A percentile compares a stretch with the other conserved stretches of the same genome.
Evolutionary conservation across 2,113 vertebrate genomes (phyloP).

Genomic region (Laticauda colubrina): DNA sequence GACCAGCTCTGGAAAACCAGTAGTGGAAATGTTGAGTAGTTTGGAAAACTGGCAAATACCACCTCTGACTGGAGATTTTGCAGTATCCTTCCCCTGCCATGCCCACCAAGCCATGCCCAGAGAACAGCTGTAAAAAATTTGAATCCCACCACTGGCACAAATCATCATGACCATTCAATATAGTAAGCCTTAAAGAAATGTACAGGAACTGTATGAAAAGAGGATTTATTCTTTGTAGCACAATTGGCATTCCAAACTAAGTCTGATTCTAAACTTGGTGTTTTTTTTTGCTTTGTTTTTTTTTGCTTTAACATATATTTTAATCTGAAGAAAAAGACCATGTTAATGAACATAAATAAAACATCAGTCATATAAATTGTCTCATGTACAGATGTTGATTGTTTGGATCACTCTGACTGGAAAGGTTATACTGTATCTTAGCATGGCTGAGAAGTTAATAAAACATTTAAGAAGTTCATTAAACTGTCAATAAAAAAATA

Average conservation of each 20-base stretch:
- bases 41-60: too few species aligned
- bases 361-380: background rate
- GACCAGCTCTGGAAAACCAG: too few species aligned
- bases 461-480: background rate
- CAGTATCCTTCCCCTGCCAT: too few species aligned
- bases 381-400: background rate
- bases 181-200: background rate
- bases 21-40: too few species aligned
- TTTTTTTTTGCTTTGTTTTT: background rate
- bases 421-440: background rate
- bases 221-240: background rate
- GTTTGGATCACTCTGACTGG: background rate
- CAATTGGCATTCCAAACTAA: background rate
- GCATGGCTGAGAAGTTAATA: background rate
- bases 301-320: background rate
- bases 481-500: slow-evolving; percentile 1
- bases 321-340: background rate
- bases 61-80: too few species aligned
- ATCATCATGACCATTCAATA: background rate
- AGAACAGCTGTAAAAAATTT: too few species aligned
- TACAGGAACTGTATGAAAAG: background rate
- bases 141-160: background rate
- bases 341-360: background rate
- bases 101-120: too few species aligned
- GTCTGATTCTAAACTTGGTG: background rate